Conservation (phyloP, 2,888 invertebrate genomes). For the Coelogynopora nodosa region DNA sequence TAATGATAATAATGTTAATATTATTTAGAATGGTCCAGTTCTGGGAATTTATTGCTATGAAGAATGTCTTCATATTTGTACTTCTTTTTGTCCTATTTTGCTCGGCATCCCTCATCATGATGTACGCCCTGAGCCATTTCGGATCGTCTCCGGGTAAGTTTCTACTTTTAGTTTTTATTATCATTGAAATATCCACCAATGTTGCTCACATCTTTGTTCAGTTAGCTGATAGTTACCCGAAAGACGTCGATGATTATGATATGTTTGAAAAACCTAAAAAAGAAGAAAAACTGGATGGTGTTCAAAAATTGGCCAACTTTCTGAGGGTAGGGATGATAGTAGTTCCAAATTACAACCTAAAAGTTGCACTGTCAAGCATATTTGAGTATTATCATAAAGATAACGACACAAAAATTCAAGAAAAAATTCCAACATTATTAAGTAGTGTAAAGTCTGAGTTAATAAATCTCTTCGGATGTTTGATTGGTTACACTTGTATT, state of each 20-base stretch:
- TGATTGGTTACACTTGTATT: background rate
- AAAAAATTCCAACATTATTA: too few species aligned
- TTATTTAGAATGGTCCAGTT: background rate
- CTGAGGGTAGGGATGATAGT: background rate
- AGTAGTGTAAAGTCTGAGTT: background rate
- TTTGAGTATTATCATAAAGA: background rate
- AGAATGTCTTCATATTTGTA: conserved; percentile 59
- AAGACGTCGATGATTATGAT: background rate
- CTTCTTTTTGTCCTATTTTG: conserved; percentile 67
- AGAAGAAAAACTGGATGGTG: background rate
- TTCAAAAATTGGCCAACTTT: background rate
- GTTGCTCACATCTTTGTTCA: background rate
- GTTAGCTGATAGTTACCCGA: background rate
- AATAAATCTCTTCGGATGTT: background rate
- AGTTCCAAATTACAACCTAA: background rate
- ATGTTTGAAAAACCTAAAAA: too few species aligned
- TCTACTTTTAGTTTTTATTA: background rate
- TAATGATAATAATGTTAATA: conserved; percentile 6
- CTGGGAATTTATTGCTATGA: background rate
- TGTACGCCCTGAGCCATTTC: conserved; percentile 68
- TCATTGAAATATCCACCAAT: background rate
- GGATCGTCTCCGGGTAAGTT: conserved; percentile 65
- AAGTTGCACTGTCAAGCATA: background rate
- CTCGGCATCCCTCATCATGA: conserved; percentile 67
- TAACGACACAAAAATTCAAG: too few species aligned